Percentiles rank a stretch among this genome's conserved stretches.
Evolutionary conservation across 2,797 vertebrate genomes (phyloP).

Genomic region (Tinamus major): DNA sequence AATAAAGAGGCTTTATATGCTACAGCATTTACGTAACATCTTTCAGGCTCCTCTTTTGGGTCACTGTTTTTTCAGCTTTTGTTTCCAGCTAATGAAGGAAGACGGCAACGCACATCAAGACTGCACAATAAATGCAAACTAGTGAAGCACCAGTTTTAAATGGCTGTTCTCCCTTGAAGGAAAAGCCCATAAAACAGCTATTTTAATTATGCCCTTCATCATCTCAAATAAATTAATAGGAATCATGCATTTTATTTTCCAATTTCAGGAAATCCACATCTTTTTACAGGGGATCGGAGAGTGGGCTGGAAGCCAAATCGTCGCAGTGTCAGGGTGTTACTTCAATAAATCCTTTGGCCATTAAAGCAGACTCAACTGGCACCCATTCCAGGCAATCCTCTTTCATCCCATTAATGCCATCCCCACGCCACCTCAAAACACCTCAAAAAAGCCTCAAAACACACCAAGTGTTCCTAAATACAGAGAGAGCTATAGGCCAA

Average conservation of each 20-base stretch:
- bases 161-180: background rate
- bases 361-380: slow-evolving; percentile 38
- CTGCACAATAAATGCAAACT: background rate
- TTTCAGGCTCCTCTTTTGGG: background rate
- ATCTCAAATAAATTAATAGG: slow-evolving; percentile 44
- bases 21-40: background rate
- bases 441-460: background rate
- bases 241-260: background rate
- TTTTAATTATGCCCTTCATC: slow-evolving; percentile 38
- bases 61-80: slow-evolving; percentile 7
- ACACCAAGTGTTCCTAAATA: slow-evolving; percentile 14
- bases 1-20: background rate
- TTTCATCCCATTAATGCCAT: slow-evolving; percentile 52
- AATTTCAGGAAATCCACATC: background rate
- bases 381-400: slow-evolving; percentile 55
- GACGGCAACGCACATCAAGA: slow-evolving; percentile 8
- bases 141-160: slow-evolving; percentile 4
- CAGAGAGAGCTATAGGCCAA: background rate
- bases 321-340: slow-evolving; percentile 1
- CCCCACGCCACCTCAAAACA: slow-evolving; percentile 17
- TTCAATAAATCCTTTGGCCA: slow-evolving; percentile 58
- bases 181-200: slow-evolving; percentile 9
- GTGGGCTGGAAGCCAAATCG: slow-evolving; percentile 46
- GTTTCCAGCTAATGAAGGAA: slow-evolving; percentile 7
- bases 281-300: slow-evolving; percentile 12